phyloP scores from a whole-genome alignment of 2,888 invertebrate species.

The Drosophila longiperda region DNA sequence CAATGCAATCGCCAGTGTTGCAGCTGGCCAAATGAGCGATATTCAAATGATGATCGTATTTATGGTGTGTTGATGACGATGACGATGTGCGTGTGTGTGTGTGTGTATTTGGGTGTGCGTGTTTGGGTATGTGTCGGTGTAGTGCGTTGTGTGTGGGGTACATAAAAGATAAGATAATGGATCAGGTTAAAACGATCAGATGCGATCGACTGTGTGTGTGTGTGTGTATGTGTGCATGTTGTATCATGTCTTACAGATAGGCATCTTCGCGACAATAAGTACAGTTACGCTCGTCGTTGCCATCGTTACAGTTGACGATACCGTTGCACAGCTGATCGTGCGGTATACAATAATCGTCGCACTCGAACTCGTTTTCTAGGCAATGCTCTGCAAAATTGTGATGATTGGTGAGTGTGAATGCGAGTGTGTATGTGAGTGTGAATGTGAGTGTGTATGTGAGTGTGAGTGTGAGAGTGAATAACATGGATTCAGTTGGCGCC shows the following conservation, averaged over 20 bases:
- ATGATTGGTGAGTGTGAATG: slow-evolving; percentile 41
- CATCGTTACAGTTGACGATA: slow-evolving; percentile 86
- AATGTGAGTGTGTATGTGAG: not conserved
- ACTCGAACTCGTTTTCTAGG: slow-evolving; percentile 86
- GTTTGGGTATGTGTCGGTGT: slow-evolving; percentile 7
- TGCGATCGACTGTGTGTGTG: slow-evolving; percentile 14
- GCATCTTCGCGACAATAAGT: slow-evolving; percentile 82
- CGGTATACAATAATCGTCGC: slow-evolving; percentile 88
- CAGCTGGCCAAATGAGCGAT: slow-evolving; percentile 82
- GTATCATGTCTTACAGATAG: slow-evolving; percentile 84
- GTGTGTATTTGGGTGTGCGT: slow-evolving; percentile 5
- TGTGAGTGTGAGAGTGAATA: slow-evolving; percentile 19
- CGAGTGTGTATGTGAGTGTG: slow-evolving; percentile 18
- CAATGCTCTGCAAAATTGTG: slow-evolving; percentile 80
- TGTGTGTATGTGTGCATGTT: slow-evolving; percentile 13
- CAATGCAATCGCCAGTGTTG: slow-evolving; percentile 88
- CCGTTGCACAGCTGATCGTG: slow-evolving; percentile 86
- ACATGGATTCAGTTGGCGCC: not conserved
- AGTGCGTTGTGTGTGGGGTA: slow-evolving; percentile 7
- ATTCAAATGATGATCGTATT: slow-evolving; percentile 30
- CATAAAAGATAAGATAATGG: slow-evolving; percentile 32
- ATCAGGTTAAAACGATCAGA: slow-evolving; percentile 14
- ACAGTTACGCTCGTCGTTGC: slow-evolving; percentile 86
- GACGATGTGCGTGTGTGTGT: slow-evolving; percentile 7
- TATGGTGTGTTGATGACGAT: slow-evolving; percentile 24